These are phyloP conservation scores for Aleiodes testaceus DNA, from an alignment of 2,888 invertebrate genomes.

Conservation along the genomic window DNA sequence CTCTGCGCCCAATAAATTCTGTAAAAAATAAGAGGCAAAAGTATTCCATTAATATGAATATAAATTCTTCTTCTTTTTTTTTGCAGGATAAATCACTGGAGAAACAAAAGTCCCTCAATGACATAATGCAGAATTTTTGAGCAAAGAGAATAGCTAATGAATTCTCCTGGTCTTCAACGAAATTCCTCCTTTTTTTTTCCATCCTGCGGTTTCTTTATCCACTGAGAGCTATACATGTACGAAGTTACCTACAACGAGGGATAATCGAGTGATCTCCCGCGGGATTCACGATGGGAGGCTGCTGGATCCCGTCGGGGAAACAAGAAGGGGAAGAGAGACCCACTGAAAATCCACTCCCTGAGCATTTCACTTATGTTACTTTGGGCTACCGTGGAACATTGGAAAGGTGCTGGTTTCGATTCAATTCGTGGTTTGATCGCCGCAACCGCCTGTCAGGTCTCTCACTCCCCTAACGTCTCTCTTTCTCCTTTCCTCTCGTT, in stretches of 20 bases:
- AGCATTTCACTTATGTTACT: conserved; percentile 20
- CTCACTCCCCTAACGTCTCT: conserved; percentile 42
- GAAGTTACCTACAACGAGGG: conserved; percentile 54
- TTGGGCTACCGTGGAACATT: conserved; percentile 18
- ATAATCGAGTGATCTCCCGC: conserved; percentile 64
- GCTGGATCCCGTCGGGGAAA: conserved; percentile 48
- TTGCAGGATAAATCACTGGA: neutral
- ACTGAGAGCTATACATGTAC: conserved; percentile 53
- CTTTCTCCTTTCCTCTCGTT: conserved; percentile 27
- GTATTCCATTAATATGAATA: neutral
- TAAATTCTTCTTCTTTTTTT: neutral
- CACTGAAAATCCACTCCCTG: conserved; percentile 28
- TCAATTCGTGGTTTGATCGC: conserved; percentile 70
- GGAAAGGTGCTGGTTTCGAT: conserved; percentile 61
- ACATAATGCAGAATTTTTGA: conserved; percentile 1
- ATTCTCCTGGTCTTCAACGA: conserved; percentile 37
- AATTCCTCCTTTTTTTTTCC: conserved; percentile 31
- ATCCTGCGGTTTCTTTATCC: conserved; percentile 61
- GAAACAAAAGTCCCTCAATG: neutral
- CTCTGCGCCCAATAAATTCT: conserved; percentile 87
- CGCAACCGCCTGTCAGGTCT: conserved; percentile 58
- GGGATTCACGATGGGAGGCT: conserved; percentile 53
- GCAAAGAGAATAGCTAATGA: conserved; percentile 70
- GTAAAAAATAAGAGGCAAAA: conserved; percentile 17
- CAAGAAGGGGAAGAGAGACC: conserved; percentile 33